These are phyloP conservation scores for Ashinkailepas kermadecensis DNA, from an alignment of 2,888 invertebrate species.

Conservation along the genomic window DNA sequence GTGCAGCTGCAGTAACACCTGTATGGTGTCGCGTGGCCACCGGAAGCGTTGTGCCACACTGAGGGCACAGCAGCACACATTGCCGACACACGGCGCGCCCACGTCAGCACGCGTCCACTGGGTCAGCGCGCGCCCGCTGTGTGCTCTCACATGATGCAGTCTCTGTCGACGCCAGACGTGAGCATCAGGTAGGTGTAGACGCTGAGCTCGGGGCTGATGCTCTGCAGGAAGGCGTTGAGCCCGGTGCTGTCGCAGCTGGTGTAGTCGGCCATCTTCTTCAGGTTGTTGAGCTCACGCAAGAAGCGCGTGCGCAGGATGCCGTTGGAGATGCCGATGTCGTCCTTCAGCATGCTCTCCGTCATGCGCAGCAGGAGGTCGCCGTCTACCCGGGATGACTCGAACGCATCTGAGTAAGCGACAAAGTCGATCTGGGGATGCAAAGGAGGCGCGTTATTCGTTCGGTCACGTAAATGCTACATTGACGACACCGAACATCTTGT, in stretches of 20 bases:
- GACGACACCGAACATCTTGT: constrained; percentile 27
- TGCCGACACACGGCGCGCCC: too few species aligned
- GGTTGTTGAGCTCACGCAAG: constrained; percentile 79
- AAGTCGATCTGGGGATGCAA: constrained; percentile 64
- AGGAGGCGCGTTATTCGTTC: too few species aligned
- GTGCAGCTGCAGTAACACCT: too few species aligned
- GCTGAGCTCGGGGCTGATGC: constrained; percentile 79
- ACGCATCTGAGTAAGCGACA: constrained; percentile 69
- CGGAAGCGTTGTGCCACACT: too few species aligned
- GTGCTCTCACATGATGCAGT: constrained; percentile 56
- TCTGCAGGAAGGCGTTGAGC: constrained; percentile 73
- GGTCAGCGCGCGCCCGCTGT: too few species aligned
- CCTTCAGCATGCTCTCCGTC: constrained; percentile 80
- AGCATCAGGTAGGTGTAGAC: constrained; percentile 96
- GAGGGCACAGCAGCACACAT: too few species aligned
- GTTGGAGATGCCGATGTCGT: constrained; percentile 87
- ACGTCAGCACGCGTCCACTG: too few species aligned
- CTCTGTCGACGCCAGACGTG: constrained; percentile 88
- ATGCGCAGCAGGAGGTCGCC: constrained; percentile 90
- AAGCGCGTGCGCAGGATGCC: constrained; percentile 89
- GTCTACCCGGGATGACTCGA: constrained; percentile 87
- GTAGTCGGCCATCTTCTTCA: constrained; percentile 95
- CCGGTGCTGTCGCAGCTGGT: constrained; percentile 85
- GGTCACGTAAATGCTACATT: too few species aligned
- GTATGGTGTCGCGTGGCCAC: too few species aligned